phyloP scores from a whole-genome alignment of 2,888 invertebrate species.

The Drosophila monieri region DNA sequence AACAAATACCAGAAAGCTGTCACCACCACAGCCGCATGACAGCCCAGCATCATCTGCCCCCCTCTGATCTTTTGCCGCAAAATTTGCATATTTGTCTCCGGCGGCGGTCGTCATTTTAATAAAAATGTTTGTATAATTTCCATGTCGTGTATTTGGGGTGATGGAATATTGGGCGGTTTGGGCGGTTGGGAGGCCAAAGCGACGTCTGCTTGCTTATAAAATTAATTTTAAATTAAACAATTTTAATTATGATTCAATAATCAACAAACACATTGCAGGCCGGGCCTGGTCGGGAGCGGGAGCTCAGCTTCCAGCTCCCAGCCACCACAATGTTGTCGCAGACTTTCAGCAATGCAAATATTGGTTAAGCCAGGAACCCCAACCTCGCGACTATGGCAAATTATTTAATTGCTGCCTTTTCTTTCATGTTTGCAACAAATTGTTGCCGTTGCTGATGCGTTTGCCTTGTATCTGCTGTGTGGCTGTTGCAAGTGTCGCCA shows the following conservation, averaged over 20 bases:
- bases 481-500: slow-evolving; percentile 21
- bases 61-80: slow-evolving; percentile 23
- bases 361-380: slow-evolving; percentile 31
- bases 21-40: slow-evolving; percentile 10
- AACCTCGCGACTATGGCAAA: slow-evolving; percentile 6
- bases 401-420: slow-evolving; percentile 48
- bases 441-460: slow-evolving; percentile 10
- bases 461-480: too few species aligned
- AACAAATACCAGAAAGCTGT: slow-evolving; percentile 45
- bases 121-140: slow-evolving; percentile 58
- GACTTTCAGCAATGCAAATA: slow-evolving; percentile 51
- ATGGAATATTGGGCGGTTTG: slow-evolving; percentile 9
- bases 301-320: background rate
- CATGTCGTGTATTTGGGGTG: slow-evolving; percentile 13
- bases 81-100: slow-evolving; percentile 60
- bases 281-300: background rate
- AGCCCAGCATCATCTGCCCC: slow-evolving; percentile 7
- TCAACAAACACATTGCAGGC: slow-evolving; percentile 40
- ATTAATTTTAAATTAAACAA: slow-evolving; percentile 62
- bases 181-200: slow-evolving; percentile 1
- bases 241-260: slow-evolving; percentile 61
- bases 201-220: slow-evolving; percentile 48
- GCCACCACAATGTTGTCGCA: slow-evolving; percentile 40
- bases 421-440: slow-evolving; percentile 26
- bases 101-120: slow-evolving; percentile 52